Percentiles rank a stretch among this genome's conserved stretches.
These are phyloP conservation scores for Phoxinus phoxinus DNA, from an alignment of 2,113 vertebrate species.

Conservation along the genomic window DNA sequence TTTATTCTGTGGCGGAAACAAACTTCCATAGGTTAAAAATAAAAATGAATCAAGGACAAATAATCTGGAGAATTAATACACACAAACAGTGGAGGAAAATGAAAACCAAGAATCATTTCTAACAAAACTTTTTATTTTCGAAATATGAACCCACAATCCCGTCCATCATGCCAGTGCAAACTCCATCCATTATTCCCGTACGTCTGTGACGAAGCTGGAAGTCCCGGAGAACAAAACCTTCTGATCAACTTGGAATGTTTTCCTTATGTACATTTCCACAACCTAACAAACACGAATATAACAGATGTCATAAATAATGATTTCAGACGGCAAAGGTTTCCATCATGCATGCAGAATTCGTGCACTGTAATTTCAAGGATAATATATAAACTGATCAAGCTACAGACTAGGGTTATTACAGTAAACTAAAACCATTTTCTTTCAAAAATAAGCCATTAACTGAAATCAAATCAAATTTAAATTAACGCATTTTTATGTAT, in stretches of 20 bases:
- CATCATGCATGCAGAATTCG: background rate
- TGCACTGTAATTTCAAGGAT: background rate
- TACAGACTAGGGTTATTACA: background rate
- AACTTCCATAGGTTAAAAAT: background rate
- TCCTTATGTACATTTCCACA: background rate
- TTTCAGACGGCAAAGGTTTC: background rate
- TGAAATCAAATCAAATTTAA: background rate
- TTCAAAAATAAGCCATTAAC: background rate
- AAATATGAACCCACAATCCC: conserved; percentile 61
- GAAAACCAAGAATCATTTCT: conserved; percentile 29
- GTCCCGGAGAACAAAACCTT: conserved; percentile 65
- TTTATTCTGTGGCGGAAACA: too few relatives aligned
- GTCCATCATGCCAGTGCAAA: conserved; percentile 70
- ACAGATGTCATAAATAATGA: background rate
- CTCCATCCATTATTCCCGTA: conserved; percentile 62
- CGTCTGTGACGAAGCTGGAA: conserved; percentile 49
- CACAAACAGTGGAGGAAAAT: background rate
- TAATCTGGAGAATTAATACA: background rate
- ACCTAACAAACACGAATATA: conserved; percentile 19
- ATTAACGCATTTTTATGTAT: too few relatives aligned
- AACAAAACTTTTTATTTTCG: conserved; percentile 76
- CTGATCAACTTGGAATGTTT: conserved; percentile 44
- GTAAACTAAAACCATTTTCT: too few relatives aligned
- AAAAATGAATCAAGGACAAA: background rate
- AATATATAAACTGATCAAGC: background rate